Conservation (phyloP, 2,797 vertebrate species). For the Tapirus indicus region DNA sequence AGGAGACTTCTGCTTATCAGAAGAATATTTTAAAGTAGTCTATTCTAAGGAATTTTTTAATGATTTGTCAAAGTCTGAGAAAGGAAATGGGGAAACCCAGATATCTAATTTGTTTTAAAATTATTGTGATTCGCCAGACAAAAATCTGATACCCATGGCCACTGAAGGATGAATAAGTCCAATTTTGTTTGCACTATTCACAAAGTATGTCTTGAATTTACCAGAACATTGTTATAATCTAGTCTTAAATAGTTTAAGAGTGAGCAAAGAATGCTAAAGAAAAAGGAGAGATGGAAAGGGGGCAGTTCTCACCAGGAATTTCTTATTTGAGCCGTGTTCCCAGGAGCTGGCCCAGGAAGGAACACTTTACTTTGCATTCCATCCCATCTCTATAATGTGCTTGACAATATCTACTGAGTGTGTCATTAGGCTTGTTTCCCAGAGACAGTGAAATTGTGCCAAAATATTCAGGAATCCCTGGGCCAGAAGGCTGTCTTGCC, state of each 20-base stretch:
- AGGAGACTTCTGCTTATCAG: neutral
- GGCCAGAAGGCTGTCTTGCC: too few species aligned
- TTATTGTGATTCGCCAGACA: neutral
- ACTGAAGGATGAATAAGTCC: rapidly evolving
- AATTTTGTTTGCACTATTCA: rapidly evolving
- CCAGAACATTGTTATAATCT: neutral
- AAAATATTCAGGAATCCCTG: rapidly evolving
- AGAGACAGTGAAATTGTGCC: rapidly evolving
- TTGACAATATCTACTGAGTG: neutral
- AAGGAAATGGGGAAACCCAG: neutral
- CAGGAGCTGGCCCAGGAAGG: neutral
- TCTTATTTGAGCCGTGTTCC: neutral
- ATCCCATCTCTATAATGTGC: neutral
- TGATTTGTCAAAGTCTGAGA: neutral
- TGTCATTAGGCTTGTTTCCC: too few species aligned
- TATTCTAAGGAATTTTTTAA: neutral
- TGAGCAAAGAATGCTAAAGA: neutral
- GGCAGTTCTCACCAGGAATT: neutral
- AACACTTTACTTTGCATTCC: rapidly evolving
- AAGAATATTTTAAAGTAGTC: neutral
- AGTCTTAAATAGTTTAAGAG: neutral
- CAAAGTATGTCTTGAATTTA: rapidly evolving
- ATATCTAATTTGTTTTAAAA: neutral
- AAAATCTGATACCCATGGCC: rapidly evolving
- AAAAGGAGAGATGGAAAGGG: neutral